Conservation (phyloP, 2,113 vertebrate species). For the Stigmatopora argus region DNA sequence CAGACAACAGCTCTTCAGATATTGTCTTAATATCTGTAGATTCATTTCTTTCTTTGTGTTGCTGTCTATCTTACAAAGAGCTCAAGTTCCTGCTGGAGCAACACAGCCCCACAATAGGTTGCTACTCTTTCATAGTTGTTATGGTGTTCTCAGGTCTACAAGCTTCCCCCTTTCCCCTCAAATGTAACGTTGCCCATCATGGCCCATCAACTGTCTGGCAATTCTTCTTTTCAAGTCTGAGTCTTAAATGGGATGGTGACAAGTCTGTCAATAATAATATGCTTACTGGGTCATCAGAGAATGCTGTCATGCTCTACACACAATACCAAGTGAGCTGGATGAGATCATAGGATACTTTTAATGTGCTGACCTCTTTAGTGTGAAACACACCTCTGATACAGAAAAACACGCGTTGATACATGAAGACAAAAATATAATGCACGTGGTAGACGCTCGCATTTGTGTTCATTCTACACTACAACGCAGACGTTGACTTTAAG, state of each 20-base stretch:
- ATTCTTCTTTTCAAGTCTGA: constrained; percentile 18
- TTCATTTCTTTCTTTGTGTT: too few relatives aligned
- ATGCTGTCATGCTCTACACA: constrained; percentile 34
- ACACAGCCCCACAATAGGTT: too few relatives aligned
- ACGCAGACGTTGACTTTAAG: background rate
- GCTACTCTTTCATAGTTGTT: too few relatives aligned
- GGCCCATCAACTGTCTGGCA: too few relatives aligned
- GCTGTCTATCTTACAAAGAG: too few relatives aligned
- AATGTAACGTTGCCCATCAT: too few relatives aligned
- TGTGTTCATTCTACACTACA: background rate
- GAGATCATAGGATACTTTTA: constrained; percentile 40
- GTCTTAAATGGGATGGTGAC: constrained; percentile 33
- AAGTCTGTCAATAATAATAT: constrained; percentile 36
- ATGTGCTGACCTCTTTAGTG: constrained; percentile 26
- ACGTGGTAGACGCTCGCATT: background rate
- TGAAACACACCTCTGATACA: constrained; percentile 30
- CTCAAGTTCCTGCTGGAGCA: too few relatives aligned
- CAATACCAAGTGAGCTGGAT: constrained; percentile 33
- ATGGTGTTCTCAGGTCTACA: too few relatives aligned
- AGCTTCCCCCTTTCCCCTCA: too few relatives aligned
- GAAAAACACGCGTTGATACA: constrained; percentile 16
- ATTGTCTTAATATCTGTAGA: too few relatives aligned
- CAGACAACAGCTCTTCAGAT: too few relatives aligned
- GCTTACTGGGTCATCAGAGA: constrained; percentile 18
- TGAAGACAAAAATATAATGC: constrained; percentile 18